Conservation (phyloP, 2,797 vertebrate genomes). For the Vipera ursinii region DNA sequence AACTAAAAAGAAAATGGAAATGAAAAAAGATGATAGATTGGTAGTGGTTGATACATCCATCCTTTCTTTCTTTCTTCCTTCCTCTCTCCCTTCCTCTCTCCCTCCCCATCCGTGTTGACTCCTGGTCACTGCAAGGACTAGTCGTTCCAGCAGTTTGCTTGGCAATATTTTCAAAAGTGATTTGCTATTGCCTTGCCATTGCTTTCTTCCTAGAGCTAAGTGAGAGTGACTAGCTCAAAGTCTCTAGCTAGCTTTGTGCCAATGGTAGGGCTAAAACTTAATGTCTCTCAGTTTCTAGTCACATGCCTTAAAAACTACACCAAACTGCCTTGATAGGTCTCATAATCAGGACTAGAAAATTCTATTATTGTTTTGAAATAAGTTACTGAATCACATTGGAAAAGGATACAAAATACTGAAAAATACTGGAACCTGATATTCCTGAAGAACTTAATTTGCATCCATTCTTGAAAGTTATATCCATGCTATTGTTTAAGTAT, state of each 20-base stretch:
- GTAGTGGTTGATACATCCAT: background rate
- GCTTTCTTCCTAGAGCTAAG: background rate
- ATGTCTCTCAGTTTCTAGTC: background rate
- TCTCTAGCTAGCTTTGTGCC: background rate
- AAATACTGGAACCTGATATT: background rate
- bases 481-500: background rate
- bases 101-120: background rate
- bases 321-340: background rate
- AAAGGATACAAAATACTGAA: background rate
- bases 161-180: background rate
- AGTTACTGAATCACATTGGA: background rate
- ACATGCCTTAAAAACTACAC: background rate
- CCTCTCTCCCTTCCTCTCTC: background rate
- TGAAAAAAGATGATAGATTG: background rate
- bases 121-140: background rate
- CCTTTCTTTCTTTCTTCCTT: no score
- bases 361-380: background rate
- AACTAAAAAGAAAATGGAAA: background rate
- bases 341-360: conserved; percentile 14
- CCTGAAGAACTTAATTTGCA: background rate
- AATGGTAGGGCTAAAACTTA: background rate
- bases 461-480: background rate
- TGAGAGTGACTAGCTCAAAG: background rate
- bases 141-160: background rate
- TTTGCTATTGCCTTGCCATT: background rate